Percentiles rank a stretch among this genome's conserved stretches.
Conservation (phyloP, 2,888 invertebrate species). For the Heliconius aoede region DNA sequence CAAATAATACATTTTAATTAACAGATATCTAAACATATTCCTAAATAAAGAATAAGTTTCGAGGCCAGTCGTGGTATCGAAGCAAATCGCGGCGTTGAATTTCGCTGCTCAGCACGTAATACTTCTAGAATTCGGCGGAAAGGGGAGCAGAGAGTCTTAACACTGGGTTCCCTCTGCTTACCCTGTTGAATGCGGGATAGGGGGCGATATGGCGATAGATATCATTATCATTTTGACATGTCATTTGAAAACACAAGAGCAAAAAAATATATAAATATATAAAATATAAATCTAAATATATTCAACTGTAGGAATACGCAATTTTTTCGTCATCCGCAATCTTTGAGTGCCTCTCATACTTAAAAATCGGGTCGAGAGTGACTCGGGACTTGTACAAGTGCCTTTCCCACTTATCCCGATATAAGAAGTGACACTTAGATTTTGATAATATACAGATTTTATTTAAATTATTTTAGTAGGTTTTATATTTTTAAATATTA, state of each 20-base stretch:
- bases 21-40: too few species aligned
- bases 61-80: too few species aligned
- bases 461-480: constrained; percentile 17
- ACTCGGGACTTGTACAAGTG: constrained; percentile 38
- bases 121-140: not conserved
- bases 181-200: not conserved
- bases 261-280: not conserved
- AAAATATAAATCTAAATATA: constrained; percentile 13
- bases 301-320: constrained; percentile 32
- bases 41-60: too few species aligned
- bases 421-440: constrained; percentile 41
- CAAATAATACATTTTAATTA: not conserved
- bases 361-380: constrained; percentile 44
- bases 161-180: not conserved
- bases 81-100: not conserved
- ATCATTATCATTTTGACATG: not conserved
- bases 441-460: constrained; percentile 40
- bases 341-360: constrained; percentile 36
- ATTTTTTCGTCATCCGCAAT: constrained; percentile 39
- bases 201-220: too few species aligned
- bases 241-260: not conserved
- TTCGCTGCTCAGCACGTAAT: not conserved
- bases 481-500: not conserved
- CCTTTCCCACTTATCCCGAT: constrained; percentile 38
- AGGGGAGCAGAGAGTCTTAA: not conserved